These are phyloP conservation scores for Druon quercuslanigerum DNA, from an alignment of 1,140 invertebrate species.

Conservation along the genomic window DNA sequence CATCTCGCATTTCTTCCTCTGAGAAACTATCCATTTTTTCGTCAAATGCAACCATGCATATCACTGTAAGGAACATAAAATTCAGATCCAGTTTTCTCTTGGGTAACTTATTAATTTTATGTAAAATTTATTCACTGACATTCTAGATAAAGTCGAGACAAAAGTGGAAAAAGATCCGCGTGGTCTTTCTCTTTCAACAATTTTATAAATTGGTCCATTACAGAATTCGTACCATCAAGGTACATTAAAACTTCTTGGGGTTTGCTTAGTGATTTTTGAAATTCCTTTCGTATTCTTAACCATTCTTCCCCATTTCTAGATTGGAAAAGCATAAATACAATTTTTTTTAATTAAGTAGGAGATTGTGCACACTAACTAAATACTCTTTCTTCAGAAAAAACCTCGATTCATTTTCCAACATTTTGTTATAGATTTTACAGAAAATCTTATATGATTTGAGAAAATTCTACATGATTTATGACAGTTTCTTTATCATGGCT, in stretches of 20 bases:
- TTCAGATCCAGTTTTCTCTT: background rate
- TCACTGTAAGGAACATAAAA: conserved; percentile 77
- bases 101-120: conserved; percentile 32
- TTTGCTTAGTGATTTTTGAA: conserved; percentile 87
- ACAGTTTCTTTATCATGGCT: too few relatives aligned
- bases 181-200: conserved; percentile 60
- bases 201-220: conserved; percentile 82
- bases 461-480: too few relatives aligned
- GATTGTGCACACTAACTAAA: too few relatives aligned
- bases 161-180: conserved; percentile 81
- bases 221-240: conserved; percentile 78
- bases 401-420: too few relatives aligned
- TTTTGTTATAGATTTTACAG: too few relatives aligned
- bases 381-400: too few relatives aligned
- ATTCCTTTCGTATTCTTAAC: conserved; percentile 85
- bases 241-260: conserved; percentile 82
- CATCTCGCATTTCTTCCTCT: conserved; percentile 73
- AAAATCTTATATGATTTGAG: too few relatives aligned
- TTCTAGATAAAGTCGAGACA: conserved; percentile 87
- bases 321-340: conserved; percentile 44
- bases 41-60: conserved; percentile 82
- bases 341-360: conserved; percentile 23
- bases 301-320: conserved; percentile 90
- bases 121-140: conserved; percentile 76
- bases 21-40: conserved; percentile 81